phyloP scores from a whole-genome alignment of 2,888 invertebrate species.

The Vanessa cardui region DNA sequence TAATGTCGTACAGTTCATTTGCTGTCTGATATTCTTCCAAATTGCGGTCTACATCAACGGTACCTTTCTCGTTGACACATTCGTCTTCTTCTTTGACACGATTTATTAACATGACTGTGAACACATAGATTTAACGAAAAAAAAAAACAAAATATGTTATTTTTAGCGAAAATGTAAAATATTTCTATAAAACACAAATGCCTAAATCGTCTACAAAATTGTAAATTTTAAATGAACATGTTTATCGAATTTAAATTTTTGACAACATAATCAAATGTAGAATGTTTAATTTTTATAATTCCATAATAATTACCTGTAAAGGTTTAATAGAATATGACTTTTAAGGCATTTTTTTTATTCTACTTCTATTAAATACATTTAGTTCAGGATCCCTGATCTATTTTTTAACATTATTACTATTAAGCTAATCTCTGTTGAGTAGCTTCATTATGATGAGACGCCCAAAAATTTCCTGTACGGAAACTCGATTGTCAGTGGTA shows the following conservation, averaged over 20 bases:
- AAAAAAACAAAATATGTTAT: constrained; percentile 46
- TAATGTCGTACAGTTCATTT: constrained; percentile 62
- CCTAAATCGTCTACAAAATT: constrained; percentile 57
- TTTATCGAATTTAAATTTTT: constrained; percentile 27
- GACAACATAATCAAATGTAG: constrained; percentile 27
- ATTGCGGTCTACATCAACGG: constrained; percentile 35
- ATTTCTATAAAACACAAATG: constrained; percentile 56
- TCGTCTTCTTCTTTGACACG: constrained; percentile 54
- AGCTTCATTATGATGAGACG: too few relatives aligned
- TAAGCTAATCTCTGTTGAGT: too few relatives aligned
- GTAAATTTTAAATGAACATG: constrained; percentile 56
- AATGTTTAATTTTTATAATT: constrained; percentile 17
- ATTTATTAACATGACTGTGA: constrained; percentile 63
- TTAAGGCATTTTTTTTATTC: background rate
- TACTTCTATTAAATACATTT: too few relatives aligned
- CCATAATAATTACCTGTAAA: background rate
- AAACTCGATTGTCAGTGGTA: too few relatives aligned
- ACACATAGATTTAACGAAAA: constrained; percentile 56
- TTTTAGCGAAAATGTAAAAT: constrained; percentile 49
- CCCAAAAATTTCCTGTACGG: too few relatives aligned
- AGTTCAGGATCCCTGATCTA: too few relatives aligned
- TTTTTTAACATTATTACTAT: too few relatives aligned
- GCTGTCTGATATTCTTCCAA: constrained; percentile 59
- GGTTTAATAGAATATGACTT: background rate
- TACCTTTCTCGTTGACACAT: constrained; percentile 38